A percentile compares a stretch with the other conserved stretches of the same genome.
phyloP scores from a whole-genome alignment of 2,797 vertebrate species.

The Anolis apletophallus region DNA sequence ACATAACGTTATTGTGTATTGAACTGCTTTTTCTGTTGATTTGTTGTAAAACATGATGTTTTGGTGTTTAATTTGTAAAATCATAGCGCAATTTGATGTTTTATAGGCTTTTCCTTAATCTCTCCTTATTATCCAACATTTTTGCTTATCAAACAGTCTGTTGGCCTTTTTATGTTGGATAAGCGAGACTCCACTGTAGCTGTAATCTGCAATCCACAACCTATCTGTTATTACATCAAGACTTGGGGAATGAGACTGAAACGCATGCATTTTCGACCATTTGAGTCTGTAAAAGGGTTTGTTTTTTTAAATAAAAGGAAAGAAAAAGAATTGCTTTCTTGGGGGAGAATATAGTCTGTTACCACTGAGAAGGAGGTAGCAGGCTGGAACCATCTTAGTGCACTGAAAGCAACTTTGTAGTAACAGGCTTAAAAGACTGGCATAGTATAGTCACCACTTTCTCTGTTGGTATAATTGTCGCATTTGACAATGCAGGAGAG shows the following conservation, averaged over 20 bases:
- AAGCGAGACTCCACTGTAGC: too few relatives aligned
- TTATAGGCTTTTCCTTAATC: too few relatives aligned
- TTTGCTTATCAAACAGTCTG: too few relatives aligned
- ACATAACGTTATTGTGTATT: too few relatives aligned
- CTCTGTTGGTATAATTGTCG: slow-evolving; percentile 41
- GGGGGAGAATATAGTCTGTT: slow-evolving; percentile 43
- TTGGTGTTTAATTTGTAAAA: too few relatives aligned
- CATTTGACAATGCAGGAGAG: slow-evolving; percentile 37
- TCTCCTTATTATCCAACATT: too few relatives aligned
- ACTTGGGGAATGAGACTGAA: slow-evolving; percentile 25
- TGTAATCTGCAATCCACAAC: background rate
- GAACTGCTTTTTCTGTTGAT: too few relatives aligned
- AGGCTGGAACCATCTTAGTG: slow-evolving; percentile 24
- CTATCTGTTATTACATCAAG: background rate
- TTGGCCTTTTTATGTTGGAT: too few relatives aligned
- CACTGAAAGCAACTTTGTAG: slow-evolving; percentile 48
- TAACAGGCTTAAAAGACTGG: slow-evolving; percentile 52
- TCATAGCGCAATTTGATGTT: too few relatives aligned
- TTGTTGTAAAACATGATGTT: too few relatives aligned
- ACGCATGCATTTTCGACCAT: slow-evolving; percentile 32
- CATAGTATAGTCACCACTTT: slow-evolving; percentile 44
- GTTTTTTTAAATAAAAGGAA: background rate
- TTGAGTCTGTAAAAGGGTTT: slow-evolving; percentile 6
- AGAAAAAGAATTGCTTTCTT: slow-evolving; percentile 32
- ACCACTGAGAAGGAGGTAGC: slow-evolving; percentile 30